Percentiles rank a stretch among this genome's conserved stretches.
Evolutionary conservation across 2,888 invertebrate genomes (phyloP).

Genomic region (Hirtodrosophila trivittata): DNA sequence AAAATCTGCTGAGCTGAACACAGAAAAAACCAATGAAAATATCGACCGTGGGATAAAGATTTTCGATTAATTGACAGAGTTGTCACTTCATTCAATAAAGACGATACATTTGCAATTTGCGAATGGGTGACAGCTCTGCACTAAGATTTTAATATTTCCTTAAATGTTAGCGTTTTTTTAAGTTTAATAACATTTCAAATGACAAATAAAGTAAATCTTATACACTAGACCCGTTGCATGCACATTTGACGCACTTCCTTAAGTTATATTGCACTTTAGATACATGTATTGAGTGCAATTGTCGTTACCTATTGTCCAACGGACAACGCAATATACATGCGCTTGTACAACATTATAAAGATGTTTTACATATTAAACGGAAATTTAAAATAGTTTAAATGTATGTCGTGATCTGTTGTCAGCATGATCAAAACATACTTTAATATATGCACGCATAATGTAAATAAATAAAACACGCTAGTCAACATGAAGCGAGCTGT

Average conservation of each 20-base stretch:
- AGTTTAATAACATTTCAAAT: background rate
- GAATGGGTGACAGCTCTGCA: conserved; percentile 33
- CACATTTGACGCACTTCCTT: conserved; percentile 1
- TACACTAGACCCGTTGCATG: background rate
- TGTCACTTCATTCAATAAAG: conserved; percentile 14
- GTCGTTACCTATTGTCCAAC: conserved; percentile 61
- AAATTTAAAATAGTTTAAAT: conserved; percentile 1
- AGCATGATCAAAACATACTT: background rate
- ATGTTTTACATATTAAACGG: conserved; percentile 3
- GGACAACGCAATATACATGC: conserved; percentile 52
- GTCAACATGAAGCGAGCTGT: conserved; percentile 43
- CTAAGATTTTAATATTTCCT: conserved; percentile 51
- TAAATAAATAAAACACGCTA: conserved; percentile 61
- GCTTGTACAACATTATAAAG: conserved; percentile 1
- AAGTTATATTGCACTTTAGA: background rate
- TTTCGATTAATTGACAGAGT: conserved; percentile 66
- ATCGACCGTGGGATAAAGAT: conserved; percentile 78
- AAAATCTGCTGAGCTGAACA: conserved; percentile 52
- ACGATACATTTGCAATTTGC: conserved; percentile 38
- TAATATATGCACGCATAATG: conserved; percentile 8
- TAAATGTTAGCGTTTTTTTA: conserved; percentile 42
- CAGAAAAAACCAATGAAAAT: conserved; percentile 72
- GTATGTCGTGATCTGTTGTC: background rate
- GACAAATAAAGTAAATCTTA: background rate
- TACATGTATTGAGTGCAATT: conserved; percentile 16